A percentile compares a stretch with the other conserved stretches of the same genome.
phyloP scores from a whole-genome alignment of 2,888 invertebrate species.

The Rutpela maculata region DNA sequence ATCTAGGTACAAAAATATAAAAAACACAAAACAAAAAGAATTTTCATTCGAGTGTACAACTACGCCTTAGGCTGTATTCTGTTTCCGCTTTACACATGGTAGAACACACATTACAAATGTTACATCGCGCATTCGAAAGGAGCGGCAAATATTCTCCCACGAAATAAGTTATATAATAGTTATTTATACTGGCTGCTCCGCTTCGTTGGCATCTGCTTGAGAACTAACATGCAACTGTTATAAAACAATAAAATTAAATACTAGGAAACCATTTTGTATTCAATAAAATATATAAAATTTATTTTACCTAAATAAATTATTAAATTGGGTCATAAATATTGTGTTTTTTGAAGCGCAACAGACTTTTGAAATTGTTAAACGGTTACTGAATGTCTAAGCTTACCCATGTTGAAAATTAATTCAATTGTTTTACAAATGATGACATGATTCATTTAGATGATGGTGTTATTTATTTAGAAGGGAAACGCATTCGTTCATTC shows the following conservation, averaged over 20 bases:
- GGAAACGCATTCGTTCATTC: constrained; percentile 32
- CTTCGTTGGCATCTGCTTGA: constrained; percentile 40
- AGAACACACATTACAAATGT: constrained; percentile 72
- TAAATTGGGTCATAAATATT: constrained; percentile 70
- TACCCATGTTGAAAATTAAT: constrained; percentile 74
- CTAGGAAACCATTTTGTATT: constrained; percentile 63
- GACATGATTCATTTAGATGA: constrained; percentile 71
- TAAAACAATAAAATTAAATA: constrained; percentile 69
- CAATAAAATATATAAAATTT: constrained; percentile 64
- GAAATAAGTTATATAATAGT: constrained; percentile 58
- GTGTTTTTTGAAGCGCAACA: constrained; percentile 63
- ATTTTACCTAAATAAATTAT: constrained; percentile 64
- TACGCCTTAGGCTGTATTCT: constrained; percentile 71
- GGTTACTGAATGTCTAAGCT: constrained; percentile 68
- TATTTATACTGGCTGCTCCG: constrained; percentile 29
- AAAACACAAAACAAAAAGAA: constrained; percentile 63
- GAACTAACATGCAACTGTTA: constrained; percentile 65
- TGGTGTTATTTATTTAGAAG: constrained; percentile 49
- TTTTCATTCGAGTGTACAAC: constrained; percentile 69
- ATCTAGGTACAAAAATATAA: constrained; percentile 65
- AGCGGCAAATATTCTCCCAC: constrained; percentile 69
- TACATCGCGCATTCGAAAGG: constrained; percentile 63
- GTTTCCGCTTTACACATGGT: constrained; percentile 74
- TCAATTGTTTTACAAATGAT: constrained; percentile 74
- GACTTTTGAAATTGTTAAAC: constrained; percentile 66